Percentiles rank a stretch among this genome's conserved stretches.
Conservation (phyloP, 2,113 vertebrate species). For the Hippocampus comes region DNA sequence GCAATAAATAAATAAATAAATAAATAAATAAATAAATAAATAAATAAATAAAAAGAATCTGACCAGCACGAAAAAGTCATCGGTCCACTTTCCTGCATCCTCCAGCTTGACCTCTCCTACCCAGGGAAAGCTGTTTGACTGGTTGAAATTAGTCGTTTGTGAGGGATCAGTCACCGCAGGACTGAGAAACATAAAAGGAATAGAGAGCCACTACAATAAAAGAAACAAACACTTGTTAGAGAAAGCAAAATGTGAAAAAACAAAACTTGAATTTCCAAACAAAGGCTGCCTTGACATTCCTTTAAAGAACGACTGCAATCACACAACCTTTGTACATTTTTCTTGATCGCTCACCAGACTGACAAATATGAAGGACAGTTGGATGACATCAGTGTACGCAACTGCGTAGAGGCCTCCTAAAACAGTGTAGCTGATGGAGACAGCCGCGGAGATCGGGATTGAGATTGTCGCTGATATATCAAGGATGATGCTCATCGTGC, state of each 20-base stretch:
- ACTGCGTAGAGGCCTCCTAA: conserved; percentile 79
- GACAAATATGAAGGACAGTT: conserved; percentile 71
- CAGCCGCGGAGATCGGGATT: conserved; percentile 72
- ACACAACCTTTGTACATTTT: not conserved
- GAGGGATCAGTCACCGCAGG: conserved; percentile 59
- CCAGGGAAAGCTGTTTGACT: conserved; percentile 23
- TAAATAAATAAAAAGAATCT: not conserved
- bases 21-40: too few species aligned
- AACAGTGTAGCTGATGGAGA: conserved; percentile 71
- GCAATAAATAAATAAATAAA: not conserved
- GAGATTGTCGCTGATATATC: conserved; percentile 62
- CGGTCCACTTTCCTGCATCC: conserved; percentile 69
- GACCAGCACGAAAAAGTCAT: conserved; percentile 74
- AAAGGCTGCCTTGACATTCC: not conserved
- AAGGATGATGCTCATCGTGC: conserved; percentile 75
- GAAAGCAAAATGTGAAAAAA: not conserved
- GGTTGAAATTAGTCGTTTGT: conserved; percentile 46
- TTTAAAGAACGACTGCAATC: not conserved
- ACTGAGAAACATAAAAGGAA: conserved; percentile 71
- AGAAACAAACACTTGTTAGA: conserved; percentile 1
- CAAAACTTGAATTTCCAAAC: not conserved
- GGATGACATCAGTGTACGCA: conserved; percentile 78
- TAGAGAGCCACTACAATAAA: conserved; percentile 66
- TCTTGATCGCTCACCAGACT: conserved; percentile 71
- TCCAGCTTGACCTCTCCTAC: conserved; percentile 40